Conservation (phyloP, 2,888 invertebrate genomes). For the Netelia virgata region DNA sequence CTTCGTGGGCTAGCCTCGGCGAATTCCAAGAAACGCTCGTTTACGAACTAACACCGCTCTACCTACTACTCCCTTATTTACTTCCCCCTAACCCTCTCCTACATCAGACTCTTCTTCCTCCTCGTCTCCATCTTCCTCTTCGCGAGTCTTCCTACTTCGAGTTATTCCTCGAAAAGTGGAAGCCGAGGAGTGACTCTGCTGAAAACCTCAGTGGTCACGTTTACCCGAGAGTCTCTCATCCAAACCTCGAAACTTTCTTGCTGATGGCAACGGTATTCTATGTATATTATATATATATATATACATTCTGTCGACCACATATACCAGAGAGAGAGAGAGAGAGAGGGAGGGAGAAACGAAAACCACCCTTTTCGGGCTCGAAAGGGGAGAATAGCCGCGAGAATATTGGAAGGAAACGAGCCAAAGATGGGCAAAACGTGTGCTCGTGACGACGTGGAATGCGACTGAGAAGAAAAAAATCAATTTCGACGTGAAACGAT, state of each 20-base stretch:
- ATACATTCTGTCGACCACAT: slow-evolving; percentile 27
- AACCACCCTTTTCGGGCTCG: neutral
- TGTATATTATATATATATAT: neutral
- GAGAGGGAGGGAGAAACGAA: neutral
- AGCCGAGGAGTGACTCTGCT: slow-evolving; percentile 30
- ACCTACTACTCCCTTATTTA: neutral
- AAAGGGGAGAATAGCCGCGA: neutral
- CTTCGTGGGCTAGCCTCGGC: slow-evolving; percentile 34
- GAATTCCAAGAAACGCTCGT: slow-evolving; percentile 58
- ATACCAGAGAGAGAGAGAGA: neutral
- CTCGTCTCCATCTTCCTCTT: slow-evolving; percentile 24
- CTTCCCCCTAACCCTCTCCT: neutral
- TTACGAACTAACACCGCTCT: slow-evolving; percentile 12
- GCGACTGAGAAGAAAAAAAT: slow-evolving; percentile 40
- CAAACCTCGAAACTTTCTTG: slow-evolving; percentile 51
- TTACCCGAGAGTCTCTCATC: slow-evolving; percentile 7
- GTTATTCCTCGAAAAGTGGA: slow-evolving; percentile 42
- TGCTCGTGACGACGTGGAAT: neutral
- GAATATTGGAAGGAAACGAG: slow-evolving; percentile 48
- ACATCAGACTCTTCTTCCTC: slow-evolving; percentile 6
- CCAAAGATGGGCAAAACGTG: slow-evolving; percentile 48
- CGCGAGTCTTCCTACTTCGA: slow-evolving; percentile 7
- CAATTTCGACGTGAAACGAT: slow-evolving; percentile 37
- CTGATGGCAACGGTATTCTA: slow-evolving; percentile 51
- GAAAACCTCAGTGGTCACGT: slow-evolving; percentile 46